Evolutionary conservation across 2,113 vertebrate genomes (phyloP).

Genomic region (Oryzias melastigma): DNA sequence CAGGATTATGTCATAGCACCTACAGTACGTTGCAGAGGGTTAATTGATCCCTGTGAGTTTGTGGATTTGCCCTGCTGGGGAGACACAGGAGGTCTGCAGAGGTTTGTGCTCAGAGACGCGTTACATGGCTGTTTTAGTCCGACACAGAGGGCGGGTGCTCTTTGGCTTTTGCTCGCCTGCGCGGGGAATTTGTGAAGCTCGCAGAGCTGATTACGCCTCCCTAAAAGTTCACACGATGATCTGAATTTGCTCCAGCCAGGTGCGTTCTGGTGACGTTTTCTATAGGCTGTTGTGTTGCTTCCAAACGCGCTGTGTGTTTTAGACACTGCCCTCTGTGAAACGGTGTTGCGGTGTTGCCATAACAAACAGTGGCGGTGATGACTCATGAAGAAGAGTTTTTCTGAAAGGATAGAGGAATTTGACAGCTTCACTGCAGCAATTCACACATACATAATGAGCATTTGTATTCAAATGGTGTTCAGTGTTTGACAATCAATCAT

Average conservation of each 20-base stretch:
- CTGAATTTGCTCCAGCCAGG: too few species aligned
- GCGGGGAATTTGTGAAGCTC: too few species aligned
- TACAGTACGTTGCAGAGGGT: slow-evolving; percentile 12
- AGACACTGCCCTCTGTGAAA: slow-evolving; percentile 9
- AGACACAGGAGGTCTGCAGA: slow-evolving; percentile 19
- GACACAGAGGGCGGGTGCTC: slow-evolving; percentile 18
- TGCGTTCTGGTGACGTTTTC: too few species aligned
- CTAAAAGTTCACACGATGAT: not conserved
- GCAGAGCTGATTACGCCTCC: not conserved
- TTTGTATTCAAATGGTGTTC: not conserved
- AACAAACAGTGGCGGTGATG: slow-evolving; percentile 49
- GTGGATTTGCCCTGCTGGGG: slow-evolving; percentile 9
- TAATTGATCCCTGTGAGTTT: slow-evolving; percentile 61
- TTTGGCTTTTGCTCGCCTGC: not conserved
- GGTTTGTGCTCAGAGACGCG: slow-evolving; percentile 11
- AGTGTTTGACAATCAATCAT: not conserved
- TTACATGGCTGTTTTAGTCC: slow-evolving; percentile 6
- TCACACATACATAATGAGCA: not conserved
- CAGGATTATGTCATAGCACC: slow-evolving; percentile 34
- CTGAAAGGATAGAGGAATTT: slow-evolving; percentile 24
- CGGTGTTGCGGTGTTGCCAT: slow-evolving; percentile 50
- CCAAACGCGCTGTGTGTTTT: slow-evolving; percentile 7
- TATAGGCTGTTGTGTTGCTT: not conserved
- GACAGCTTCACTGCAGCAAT: slow-evolving; percentile 11
- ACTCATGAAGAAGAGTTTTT: slow-evolving; percentile 26